Evolutionary conservation across 2,888 invertebrate genomes (phyloP), one percentile per base, ranked within the genome.

Genomic region (Geophilus truncorum): DNA sequence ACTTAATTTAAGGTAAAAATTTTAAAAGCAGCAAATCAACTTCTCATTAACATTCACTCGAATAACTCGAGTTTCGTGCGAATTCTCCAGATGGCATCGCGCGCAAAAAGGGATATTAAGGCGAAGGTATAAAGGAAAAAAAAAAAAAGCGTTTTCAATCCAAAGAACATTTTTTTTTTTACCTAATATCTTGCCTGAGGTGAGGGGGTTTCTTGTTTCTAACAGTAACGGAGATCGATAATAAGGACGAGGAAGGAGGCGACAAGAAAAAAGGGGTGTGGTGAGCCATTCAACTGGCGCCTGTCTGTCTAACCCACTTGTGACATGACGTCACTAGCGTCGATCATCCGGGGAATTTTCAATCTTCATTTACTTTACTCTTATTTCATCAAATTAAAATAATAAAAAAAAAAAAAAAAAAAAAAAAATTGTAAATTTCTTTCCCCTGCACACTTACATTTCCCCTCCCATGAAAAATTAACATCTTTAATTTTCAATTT

Each of bases 261-360:
- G 70, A 70, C 70, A 70, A 70, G 70, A 70, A 70, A 70, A 51
- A 70, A 70, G 70, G 45, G 45, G 70, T 70, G 70, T 70, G 70
- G 70, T 25, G 70, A 28, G 70, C 25, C 70, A 70, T 70, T 70
- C 70, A 70, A 70, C 70, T 70, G 70, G 70, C 70, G 70, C 70
- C 70, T 70, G 70, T 70, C 70, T 70, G 70, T 70, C 70, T 70
- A 70, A 70, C 70, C 70, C 70, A 70, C 70, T 70, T 70, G 70
- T 70, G 70, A 70, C 25, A 70, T 70, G 70, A 70, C 70, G 70
- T 70, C 70, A 70, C 70, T 10, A 25, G 70, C 70, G 70, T 28
- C 70, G 15, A 28, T 23, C 70, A 70, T 70, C 25, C 70, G 28
- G 70, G 70, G 25, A 70, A 12, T n/a, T n/a, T 70, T 70, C 70